phyloP scores from a whole-genome alignment of 2,797 vertebrate species.

The Alectoris magna region DNA sequence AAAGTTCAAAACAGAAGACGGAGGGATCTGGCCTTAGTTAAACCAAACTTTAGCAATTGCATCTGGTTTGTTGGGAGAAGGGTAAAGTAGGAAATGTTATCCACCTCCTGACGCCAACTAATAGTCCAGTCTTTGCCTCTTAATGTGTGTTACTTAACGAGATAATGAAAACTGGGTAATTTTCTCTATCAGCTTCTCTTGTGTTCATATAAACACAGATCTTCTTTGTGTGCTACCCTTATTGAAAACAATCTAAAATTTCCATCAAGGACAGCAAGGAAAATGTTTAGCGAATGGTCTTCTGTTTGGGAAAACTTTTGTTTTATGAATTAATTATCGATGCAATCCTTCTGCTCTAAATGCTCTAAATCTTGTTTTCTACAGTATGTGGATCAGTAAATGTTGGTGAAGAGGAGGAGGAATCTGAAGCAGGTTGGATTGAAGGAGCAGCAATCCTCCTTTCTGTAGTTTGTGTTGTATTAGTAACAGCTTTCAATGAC shows the following conservation, averaged over 20 bases:
- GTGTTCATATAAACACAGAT: not conserved
- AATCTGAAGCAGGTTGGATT: conserved; percentile 96
- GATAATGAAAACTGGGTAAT: not conserved
- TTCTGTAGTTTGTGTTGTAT: conserved; percentile 95
- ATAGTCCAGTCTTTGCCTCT: not conserved
- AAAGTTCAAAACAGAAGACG: not conserved
- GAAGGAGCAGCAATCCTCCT: conserved; percentile 97
- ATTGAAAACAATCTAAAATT: not conserved
- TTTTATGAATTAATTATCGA: not conserved
- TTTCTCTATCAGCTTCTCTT: not conserved
- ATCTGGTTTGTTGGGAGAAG: not conserved
- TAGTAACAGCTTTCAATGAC: conserved; percentile 98
- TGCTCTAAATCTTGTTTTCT: conserved; percentile 52
- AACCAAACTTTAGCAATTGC: not conserved
- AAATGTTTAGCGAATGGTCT: not conserved
- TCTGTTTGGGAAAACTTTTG: not conserved
- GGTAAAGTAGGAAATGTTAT: not conserved
- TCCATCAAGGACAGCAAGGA: not conserved
- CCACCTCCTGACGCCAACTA: not conserved
- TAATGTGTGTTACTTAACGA: not conserved
- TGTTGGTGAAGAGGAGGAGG: conserved; percentile 90
- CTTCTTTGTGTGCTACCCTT: not conserved
- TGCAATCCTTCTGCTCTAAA: not conserved
- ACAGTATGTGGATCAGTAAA: conserved; percentile 92
- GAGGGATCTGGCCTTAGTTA: not conserved